Evolutionary conservation across 2,888 invertebrate species (phyloP).

Genomic region (Barypeithes pellucidus): DNA sequence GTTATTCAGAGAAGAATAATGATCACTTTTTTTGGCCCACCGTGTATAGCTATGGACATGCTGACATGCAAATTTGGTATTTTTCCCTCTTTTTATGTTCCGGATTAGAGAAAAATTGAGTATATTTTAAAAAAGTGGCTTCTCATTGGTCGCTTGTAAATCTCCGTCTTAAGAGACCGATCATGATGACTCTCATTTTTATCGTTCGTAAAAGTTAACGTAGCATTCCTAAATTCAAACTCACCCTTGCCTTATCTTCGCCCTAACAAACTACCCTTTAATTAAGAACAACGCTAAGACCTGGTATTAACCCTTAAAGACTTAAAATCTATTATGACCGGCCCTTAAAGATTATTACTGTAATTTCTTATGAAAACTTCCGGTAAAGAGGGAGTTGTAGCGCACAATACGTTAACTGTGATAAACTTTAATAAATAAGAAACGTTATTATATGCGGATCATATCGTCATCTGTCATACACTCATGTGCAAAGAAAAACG

Average conservation of each 20-base stretch:
- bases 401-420: background rate
- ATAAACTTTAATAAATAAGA: no score
- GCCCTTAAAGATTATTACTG: constrained; percentile 42
- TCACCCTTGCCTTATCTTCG: constrained; percentile 28
- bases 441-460: no score
- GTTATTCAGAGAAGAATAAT: no score
- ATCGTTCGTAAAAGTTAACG: constrained; percentile 8
- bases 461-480: no score
- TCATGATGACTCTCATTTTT: constrained; percentile 4
- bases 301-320: constrained; percentile 48
- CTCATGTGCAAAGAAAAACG: no score
- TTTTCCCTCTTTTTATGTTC: no score
- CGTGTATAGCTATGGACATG: background rate
- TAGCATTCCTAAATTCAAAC: constrained; percentile 12
- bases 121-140: no score
- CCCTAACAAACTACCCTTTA: constrained; percentile 42
- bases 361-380: constrained; percentile 47
- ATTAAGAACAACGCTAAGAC: constrained; percentile 47
- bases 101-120: no score
- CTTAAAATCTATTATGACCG: constrained; percentile 46
- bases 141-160: no score
- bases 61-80: no score
- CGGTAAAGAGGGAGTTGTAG: constrained; percentile 9
- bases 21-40: no score
- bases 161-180: no score